Conservation (phyloP, 2,113 vertebrate genomes). For the Lethenteron reissneri region DNA sequence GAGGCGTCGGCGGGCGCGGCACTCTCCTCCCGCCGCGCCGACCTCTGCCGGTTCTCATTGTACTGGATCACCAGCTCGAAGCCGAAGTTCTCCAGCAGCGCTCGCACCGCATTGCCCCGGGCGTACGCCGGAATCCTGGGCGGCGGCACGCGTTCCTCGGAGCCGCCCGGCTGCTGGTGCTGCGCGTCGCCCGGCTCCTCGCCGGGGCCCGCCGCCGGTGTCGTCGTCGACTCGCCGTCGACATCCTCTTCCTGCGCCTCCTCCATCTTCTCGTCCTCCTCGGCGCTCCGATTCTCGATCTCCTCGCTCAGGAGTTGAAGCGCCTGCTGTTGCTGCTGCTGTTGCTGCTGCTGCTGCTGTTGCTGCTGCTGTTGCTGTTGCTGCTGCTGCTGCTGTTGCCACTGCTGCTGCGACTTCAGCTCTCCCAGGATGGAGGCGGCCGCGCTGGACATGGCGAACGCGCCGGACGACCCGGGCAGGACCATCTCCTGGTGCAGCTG, state of each 20-base stretch:
- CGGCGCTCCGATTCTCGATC: constrained; percentile 13
- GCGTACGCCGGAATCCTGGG: constrained; percentile 12
- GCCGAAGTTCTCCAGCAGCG: constrained; percentile 25
- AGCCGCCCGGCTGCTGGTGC: constrained; percentile 48
- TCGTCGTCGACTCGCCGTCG: neutral
- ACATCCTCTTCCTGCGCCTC: neutral
- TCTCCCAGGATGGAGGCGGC: constrained; percentile 81
- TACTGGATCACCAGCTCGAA: constrained; percentile 30
- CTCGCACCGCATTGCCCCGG: constrained; percentile 19
- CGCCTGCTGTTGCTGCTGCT: neutral
- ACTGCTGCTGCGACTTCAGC: constrained; percentile 91
- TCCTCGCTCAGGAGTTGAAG: constrained; percentile 31
- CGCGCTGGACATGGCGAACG: constrained; percentile 83
- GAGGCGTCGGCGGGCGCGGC: constrained; percentile 13
- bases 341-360: neutral
- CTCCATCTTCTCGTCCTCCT: neutral
- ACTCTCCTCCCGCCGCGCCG: constrained; percentile 31
- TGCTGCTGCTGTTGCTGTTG: neutral
- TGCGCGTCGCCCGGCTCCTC: constrained; percentile 36
- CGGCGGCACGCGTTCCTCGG: constrained; percentile 27
- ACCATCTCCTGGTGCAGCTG: constrained; percentile 76
- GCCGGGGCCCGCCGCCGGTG: no score
- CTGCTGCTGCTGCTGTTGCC: constrained; percentile 11
- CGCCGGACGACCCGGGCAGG: constrained; percentile 44
- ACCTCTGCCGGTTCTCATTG: constrained; percentile 22